phyloP scores from a whole-genome alignment of 2,113 vertebrate genomes.

The Rattus norvegicus region GRCr8 NC_086023.1:61633001-61633500 shows the following conservation, averaged over 20 bases:
- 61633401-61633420: not conserved
- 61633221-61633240: not conserved
- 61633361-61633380: not conserved
- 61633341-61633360: not conserved
- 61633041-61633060: not conserved
- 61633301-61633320: not conserved
- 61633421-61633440: slow-evolving; percentile 30
- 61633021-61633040: slow-evolving; percentile 45
- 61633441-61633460: not conserved
- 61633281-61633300: slow-evolving; percentile 36
- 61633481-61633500: not conserved
- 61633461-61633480: not conserved
- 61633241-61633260: slow-evolving; percentile 9
- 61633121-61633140: not conserved
- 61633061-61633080: rapidly evolving
- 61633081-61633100: too few species aligned
- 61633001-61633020: not conserved
- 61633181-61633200: not conserved
- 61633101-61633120: not conserved
- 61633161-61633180: not conserved
- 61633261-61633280: not conserved
- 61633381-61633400: not conserved
- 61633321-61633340: slow-evolving; percentile 14
- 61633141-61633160: not conserved
- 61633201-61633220: not conserved